Evolutionary conservation across 2,888 invertebrate genomes (phyloP), one percentile per base, ranked within the genome.

Genomic region (Punctoribates punctum): DNA sequence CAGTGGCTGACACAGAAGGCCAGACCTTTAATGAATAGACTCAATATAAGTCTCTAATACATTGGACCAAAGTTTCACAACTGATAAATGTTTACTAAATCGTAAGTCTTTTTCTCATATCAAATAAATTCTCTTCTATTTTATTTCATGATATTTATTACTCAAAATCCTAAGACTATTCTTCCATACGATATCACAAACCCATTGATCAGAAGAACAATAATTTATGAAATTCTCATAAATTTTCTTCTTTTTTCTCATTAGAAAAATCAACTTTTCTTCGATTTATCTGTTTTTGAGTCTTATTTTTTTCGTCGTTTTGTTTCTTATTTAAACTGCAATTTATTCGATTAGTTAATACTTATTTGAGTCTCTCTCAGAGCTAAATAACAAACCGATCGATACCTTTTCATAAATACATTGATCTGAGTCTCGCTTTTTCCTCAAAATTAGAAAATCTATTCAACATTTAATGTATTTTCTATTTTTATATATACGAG

Each of bases 21-120:
- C 54, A 20, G 54, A 20, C 54, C 54, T 60, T 29, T 38, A 67
- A 67, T 67, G 67, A 67, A 67, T 67, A 38, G 38, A 67, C 38
- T 67, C 38, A 67, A 67, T 67, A 67, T 38, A 38, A 38, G 38
- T 67, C 20, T 20, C 20, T 20, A 62, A 62, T 62, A 62, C 29
- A 62, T 62, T 13, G 20, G 34, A 20, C 60, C 25, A 60, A 67
- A 67, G 38, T 67, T 67, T 67, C 11, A 17, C 11, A n/a, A 38
- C 67, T 67, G 67, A 67, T 67, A 67, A 67, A 67, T 67, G 67
- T 38, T 67, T 38, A 38, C 67, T 67, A 67, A 60, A 60, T 60
- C 29, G 60, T 60, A 60, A 67, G 67, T 38, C 67, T 67, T 38
- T 67, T 67, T 67, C 38, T 60, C 9, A 34, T 60, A 60, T 60